phyloP scores from a whole-genome alignment of 2,113 vertebrate species.

The Hyaena hyaena region DNA sequence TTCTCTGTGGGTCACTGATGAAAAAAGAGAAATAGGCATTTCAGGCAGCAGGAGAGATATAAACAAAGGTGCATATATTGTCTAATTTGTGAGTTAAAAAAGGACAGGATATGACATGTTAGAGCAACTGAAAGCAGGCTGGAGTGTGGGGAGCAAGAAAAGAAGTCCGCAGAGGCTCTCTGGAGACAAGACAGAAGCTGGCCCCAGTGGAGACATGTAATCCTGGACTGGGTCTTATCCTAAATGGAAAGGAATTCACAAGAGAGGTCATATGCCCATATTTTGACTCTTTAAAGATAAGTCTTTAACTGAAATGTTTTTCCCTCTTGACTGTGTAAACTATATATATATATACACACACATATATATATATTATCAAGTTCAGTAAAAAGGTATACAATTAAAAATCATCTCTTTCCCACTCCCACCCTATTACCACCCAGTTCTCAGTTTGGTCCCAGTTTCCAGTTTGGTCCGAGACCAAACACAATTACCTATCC shows the following conservation, averaged over 20 bases:
- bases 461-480: background rate
- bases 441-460: background rate
- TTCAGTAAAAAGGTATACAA: background rate
- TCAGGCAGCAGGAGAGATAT: background rate
- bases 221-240: background rate
- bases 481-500: background rate
- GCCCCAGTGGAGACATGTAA: background rate
- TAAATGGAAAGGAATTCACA: background rate
- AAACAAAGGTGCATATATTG: background rate
- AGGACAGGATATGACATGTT: background rate
- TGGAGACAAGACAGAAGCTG: background rate
- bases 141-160: background rate
- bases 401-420: background rate
- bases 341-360: background rate
- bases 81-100: background rate
- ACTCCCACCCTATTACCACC: background rate
- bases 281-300: background rate
- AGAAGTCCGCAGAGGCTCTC: background rate
- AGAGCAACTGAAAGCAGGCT: background rate
- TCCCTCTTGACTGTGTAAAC: background rate
- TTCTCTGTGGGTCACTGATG: background rate
- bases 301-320: background rate
- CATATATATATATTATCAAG: background rate
- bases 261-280: background rate
- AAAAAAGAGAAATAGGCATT: background rate